phyloP scores from a whole-genome alignment of 2,888 invertebrate genomes.

The Azorinus chamasolen region DNA sequence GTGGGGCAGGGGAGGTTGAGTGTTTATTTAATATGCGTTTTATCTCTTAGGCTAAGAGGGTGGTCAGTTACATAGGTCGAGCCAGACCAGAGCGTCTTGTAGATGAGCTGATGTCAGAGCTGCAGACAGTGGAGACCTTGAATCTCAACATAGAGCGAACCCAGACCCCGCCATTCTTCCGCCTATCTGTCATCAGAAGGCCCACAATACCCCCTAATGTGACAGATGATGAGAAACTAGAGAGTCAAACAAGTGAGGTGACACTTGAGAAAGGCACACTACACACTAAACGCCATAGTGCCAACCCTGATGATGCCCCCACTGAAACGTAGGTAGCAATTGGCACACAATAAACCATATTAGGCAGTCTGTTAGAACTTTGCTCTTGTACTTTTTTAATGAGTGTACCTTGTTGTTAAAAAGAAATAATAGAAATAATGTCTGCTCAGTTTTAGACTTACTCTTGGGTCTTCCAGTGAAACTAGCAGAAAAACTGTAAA shows the following conservation, averaged over 20 bases:
- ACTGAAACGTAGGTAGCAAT: conserved; percentile 77
- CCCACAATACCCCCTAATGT: conserved; percentile 69
- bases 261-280: conserved; percentile 96
- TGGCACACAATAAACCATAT: no score
- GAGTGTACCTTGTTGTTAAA: no score
- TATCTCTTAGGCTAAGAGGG: conserved; percentile 94
- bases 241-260: conserved; percentile 85
- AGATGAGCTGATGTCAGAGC: conserved; percentile 98
- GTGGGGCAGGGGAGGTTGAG: no score
- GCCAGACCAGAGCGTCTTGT: conserved; percentile 96
- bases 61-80: conserved; percentile 96
- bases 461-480: no score
- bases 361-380: no score
- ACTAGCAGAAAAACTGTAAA: no score
- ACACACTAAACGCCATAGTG: conserved; percentile 94
- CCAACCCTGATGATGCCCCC: conserved; percentile 81
- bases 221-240: conserved; percentile 88
- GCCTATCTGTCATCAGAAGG: conserved; percentile 90
- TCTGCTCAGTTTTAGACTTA: no score
- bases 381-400: no score
- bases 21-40: not conserved
- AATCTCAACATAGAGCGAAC: conserved; percentile 98
- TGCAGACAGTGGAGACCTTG: conserved; percentile 98
- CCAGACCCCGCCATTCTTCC: conserved; percentile 99
- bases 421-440: no score